Conservation (phyloP, 2,888 invertebrate genomes). For the Diarsia brunnea region DNA sequence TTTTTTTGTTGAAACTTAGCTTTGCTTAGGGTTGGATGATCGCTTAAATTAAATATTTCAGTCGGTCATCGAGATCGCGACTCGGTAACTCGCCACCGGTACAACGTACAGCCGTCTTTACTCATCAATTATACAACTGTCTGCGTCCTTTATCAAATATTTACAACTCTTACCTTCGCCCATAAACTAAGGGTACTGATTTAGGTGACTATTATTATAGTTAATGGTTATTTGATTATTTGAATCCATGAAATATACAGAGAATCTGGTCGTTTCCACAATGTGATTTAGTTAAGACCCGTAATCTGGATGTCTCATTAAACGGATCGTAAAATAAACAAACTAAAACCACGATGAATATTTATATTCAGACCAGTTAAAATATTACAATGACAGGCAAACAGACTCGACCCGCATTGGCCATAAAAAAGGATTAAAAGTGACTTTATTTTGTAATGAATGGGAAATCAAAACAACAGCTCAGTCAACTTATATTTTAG, state of each 20-base stretch:
- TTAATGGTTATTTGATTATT: slow-evolving; percentile 69
- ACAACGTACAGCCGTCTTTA: slow-evolving; percentile 66
- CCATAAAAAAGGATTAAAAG: slow-evolving; percentile 56
- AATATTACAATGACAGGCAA: slow-evolving; percentile 51
- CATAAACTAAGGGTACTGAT: slow-evolving; percentile 74
- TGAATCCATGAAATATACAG: slow-evolving; percentile 59
- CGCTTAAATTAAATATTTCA: slow-evolving; percentile 49
- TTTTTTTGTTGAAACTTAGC: not conserved
- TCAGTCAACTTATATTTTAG: slow-evolving; percentile 11
- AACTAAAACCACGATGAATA: slow-evolving; percentile 49
- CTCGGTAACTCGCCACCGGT: slow-evolving; percentile 61
- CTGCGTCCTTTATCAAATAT: slow-evolving; percentile 77
- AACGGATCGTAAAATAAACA: slow-evolving; percentile 58
- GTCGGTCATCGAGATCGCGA: slow-evolving; percentile 49
- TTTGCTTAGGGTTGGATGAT: slow-evolving; percentile 2
- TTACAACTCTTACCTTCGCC: slow-evolving; percentile 77
- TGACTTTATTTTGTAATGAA: slow-evolving; percentile 42
- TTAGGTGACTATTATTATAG: slow-evolving; percentile 68
- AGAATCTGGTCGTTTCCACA: slow-evolving; percentile 40
- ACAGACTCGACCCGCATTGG: slow-evolving; percentile 46
- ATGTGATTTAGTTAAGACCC: slow-evolving; percentile 57
- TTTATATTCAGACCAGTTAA: slow-evolving; percentile 55
- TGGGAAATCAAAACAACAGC: slow-evolving; percentile 52
- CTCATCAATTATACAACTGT: slow-evolving; percentile 68
- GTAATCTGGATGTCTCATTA: slow-evolving; percentile 56